Evolutionary conservation across 35 echinoderm and acorn worm genomes (phyloP).

Genomic region (Nesometra sesokonis): DNA sequence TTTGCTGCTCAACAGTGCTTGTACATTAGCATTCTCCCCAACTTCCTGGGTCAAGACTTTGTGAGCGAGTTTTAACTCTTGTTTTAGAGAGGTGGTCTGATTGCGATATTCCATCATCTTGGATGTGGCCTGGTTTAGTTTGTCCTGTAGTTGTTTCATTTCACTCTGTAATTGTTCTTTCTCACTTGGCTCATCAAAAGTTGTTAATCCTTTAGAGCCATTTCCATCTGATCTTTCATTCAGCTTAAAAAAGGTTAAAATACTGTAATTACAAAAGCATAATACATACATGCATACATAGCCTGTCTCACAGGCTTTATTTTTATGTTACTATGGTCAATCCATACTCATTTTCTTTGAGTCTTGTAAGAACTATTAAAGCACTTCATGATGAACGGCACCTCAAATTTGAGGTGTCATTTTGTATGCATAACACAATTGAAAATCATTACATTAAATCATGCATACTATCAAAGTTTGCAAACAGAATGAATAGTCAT

Average conservation of each 20-base stretch:
- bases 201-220: neutral
- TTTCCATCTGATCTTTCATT: neutral
- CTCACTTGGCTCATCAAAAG: neutral
- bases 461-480: no score
- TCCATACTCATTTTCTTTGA: no score
- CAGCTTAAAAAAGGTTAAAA: neutral
- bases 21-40: slow-evolving; percentile 66
- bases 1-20: slow-evolving; percentile 27
- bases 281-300: no score
- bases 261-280: no score
- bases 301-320: no score
- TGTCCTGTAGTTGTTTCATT: slow-evolving; percentile 68
- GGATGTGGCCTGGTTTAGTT: slow-evolving; percentile 48
- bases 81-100: slow-evolving; percentile 65
- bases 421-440: no score
- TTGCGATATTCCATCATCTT: slow-evolving; percentile 65
- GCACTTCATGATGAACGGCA: no score
- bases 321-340: no score
- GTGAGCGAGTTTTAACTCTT: slow-evolving; percentile 78
- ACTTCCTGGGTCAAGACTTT: slow-evolving; percentile 69
- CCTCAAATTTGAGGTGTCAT: no score
- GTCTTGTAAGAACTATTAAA: no score
- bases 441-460: no score
- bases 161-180: slow-evolving; percentile 26
- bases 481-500: no score